phyloP scores from a whole-genome alignment of 1,140 invertebrate genomes.

The Listronotus oregonensis region DNA sequence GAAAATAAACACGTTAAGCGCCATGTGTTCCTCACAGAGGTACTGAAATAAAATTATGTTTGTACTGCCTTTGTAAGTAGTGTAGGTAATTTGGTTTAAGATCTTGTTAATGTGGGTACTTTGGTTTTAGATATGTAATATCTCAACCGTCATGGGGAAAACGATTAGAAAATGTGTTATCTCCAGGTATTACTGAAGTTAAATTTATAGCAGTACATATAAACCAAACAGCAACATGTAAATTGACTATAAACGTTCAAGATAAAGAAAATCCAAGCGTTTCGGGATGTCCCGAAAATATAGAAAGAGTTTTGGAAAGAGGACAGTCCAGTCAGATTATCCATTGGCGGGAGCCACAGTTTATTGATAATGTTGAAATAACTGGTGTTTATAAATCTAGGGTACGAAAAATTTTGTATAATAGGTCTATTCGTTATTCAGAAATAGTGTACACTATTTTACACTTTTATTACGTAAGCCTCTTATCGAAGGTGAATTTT shows the following conservation, averaged over 20 bases:
- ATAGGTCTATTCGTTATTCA: too few relatives aligned
- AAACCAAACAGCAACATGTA: slow-evolving; percentile 62
- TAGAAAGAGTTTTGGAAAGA: slow-evolving; percentile 62
- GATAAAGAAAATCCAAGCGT: slow-evolving; percentile 65
- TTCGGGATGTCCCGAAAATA: slow-evolving; percentile 66
- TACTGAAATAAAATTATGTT: too few relatives aligned
- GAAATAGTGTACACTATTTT: too few relatives aligned
- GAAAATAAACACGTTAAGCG: too few relatives aligned
- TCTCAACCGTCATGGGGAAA: slow-evolving; percentile 69
- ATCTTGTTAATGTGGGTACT: too few relatives aligned
- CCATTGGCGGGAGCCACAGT: slow-evolving; percentile 71
- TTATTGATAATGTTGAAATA: slow-evolving; percentile 67
- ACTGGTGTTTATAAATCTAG: slow-evolving; percentile 66
- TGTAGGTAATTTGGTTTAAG: too few relatives aligned
- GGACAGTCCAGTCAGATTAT: slow-evolving; percentile 63
- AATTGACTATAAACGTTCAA: slow-evolving; percentile 66
- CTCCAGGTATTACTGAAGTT: slow-evolving; percentile 63
- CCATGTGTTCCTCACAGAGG: too few relatives aligned
- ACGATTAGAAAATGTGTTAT: slow-evolving; percentile 65
- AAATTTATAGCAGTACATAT: slow-evolving; percentile 65
- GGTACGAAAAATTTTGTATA: too few relatives aligned
- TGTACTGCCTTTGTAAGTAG: too few relatives aligned
- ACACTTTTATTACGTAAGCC: too few relatives aligned
- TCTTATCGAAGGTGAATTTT: too few relatives aligned
- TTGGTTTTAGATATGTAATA: slow-evolving; percentile 61